These are phyloP conservation scores for Cephus pygmeus DNA, from an alignment of 2,888 invertebrate species.

Conservation along the genomic window DNA sequence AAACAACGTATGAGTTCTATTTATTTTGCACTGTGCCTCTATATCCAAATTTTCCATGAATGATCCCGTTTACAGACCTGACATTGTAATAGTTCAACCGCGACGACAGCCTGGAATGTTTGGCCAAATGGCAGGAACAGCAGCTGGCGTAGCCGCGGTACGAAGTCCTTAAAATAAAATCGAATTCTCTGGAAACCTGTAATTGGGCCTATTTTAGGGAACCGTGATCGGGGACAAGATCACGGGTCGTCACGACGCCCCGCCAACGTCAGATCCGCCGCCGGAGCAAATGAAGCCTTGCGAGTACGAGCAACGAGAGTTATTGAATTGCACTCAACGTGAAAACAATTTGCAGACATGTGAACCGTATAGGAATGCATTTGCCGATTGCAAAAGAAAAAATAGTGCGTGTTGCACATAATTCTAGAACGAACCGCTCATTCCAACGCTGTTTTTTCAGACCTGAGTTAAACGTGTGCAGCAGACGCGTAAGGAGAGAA, in stretches of 20 bases:
- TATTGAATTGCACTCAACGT: conserved; percentile 29
- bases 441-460: neutral
- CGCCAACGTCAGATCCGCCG: conserved; percentile 7
- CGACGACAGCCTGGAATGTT: conserved; percentile 32
- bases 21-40: neutral
- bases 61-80: conserved; percentile 14
- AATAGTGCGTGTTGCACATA: conserved; percentile 16
- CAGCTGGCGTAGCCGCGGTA: conserved; percentile 44
- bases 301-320: conserved; percentile 27
- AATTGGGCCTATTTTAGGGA: conserved; percentile 10
- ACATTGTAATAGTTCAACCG: conserved; percentile 34
- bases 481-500: conserved; percentile 9
- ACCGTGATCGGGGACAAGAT: conserved; percentile 35
- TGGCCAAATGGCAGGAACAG: conserved; percentile 39
- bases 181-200: neutral
- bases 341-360: conserved; percentile 29
- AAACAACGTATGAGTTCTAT: neutral
- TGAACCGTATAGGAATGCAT: conserved; percentile 27
- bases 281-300: conserved; percentile 6
- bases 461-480: neutral
- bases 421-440: neutral
- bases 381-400: conserved; percentile 34
- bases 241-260: conserved; percentile 26
- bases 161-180: conserved; percentile 3
- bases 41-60: neutral